Percentiles rank a stretch among this genome's conserved stretches.
Evolutionary conservation across 2,113 vertebrate genomes (phyloP).

Genomic region (Xiphophorus maculatus): DNA sequence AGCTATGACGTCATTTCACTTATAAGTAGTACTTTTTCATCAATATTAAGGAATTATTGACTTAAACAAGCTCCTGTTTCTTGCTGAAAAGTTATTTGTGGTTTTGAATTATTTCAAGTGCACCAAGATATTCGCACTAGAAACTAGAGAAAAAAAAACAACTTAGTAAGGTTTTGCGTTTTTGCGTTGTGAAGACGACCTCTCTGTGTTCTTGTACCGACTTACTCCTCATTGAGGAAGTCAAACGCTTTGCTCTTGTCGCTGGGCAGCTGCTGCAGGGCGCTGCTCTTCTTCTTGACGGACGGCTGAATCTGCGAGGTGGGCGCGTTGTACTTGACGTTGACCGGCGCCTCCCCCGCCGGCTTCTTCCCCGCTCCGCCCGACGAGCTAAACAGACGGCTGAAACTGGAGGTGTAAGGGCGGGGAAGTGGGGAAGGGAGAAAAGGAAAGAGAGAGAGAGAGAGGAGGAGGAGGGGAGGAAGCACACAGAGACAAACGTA

Average conservation of each 20-base stretch:
- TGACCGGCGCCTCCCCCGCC: conserved; percentile 85
- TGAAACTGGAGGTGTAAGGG: conserved; percentile 87
- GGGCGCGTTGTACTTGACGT: conserved; percentile 97
- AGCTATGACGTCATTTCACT: too few species aligned
- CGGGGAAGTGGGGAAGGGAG: conserved; percentile 41
- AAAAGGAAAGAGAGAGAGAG: background rate
- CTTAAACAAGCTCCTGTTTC: too few species aligned
- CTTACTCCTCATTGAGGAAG: conserved; percentile 99
- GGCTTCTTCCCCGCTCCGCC: conserved; percentile 90
- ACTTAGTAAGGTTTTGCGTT: too few species aligned
- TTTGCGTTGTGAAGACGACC: too few species aligned
- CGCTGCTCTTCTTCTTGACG: conserved; percentile 95
- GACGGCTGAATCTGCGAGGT: conserved; percentile 94
- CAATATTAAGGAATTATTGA: too few species aligned
- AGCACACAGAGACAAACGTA: conserved; percentile 77
- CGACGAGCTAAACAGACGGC: conserved; percentile 96
- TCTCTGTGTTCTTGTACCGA: background rate
- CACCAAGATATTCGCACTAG: too few species aligned
- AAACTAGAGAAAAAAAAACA: too few species aligned
- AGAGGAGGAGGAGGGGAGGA: background rate
- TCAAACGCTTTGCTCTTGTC: conserved; percentile 98
- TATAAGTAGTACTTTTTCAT: too few species aligned
- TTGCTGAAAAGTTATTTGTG: too few species aligned
- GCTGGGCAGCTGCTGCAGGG: conserved; percentile 93
- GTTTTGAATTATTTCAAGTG: too few species aligned